A percentile compares a stretch with the other conserved stretches of the same genome.
phyloP scores from a whole-genome alignment of 2,888 invertebrate species.

The Macaria liturata region DNA sequence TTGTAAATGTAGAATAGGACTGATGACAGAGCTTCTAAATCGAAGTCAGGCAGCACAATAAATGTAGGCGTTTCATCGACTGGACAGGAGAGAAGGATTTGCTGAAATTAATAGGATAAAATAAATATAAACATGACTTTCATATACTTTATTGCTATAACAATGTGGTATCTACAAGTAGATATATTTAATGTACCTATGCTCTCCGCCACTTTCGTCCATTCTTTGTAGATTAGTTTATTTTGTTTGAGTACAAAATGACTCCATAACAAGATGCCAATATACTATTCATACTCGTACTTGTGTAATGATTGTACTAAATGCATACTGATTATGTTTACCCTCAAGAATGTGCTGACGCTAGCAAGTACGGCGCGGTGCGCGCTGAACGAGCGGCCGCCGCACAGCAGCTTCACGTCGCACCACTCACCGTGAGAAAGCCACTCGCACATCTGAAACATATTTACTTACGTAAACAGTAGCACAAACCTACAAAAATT shows the following conservation, averaged over 20 bases:
- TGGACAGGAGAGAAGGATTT: slow-evolving; percentile 60
- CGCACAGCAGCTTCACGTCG: slow-evolving; percentile 86
- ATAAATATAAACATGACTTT: no score
- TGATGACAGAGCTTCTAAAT: slow-evolving; percentile 84
- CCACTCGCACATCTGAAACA: slow-evolving; percentile 70
- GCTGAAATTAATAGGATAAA: slow-evolving; percentile 40
- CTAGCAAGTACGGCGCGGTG: slow-evolving; percentile 87
- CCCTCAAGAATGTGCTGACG: slow-evolving; percentile 86
- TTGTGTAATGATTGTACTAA: slow-evolving; percentile 30
- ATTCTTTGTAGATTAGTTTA: no score
- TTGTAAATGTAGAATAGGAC: slow-evolving; percentile 88
- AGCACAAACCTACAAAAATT: background rate
- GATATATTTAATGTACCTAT: no score
- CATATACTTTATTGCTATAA: no score
- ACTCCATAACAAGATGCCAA: no score
- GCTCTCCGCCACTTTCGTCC: no score
- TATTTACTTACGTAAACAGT: slow-evolving; percentile 10
- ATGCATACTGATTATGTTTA: slow-evolving; percentile 46
- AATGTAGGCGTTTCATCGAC: slow-evolving; percentile 80
- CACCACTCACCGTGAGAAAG: slow-evolving; percentile 71
- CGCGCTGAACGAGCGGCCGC: slow-evolving; percentile 84
- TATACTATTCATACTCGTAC: no score
- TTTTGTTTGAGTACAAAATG: no score
- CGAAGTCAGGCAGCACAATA: slow-evolving; percentile 86
- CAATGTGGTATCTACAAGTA: no score